phyloP scores from a whole-genome alignment of 2,797 vertebrate species.

The Sebastes miniatus region DNA sequence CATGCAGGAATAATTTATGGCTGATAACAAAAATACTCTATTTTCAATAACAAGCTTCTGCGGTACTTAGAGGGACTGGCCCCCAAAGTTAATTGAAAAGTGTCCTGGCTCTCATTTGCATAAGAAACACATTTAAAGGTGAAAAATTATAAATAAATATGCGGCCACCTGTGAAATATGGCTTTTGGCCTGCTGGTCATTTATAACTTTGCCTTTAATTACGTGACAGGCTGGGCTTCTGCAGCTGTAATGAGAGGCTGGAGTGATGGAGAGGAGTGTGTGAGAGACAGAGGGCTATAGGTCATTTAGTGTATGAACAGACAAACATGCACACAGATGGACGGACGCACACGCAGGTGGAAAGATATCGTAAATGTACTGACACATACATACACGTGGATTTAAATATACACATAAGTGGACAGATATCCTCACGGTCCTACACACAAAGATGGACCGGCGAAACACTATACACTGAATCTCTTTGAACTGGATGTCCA shows the following conservation, averaged over 20 bases:
- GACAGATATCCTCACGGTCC: neutral
- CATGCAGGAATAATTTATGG: conserved; percentile 71
- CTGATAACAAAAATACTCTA: conserved; percentile 73
- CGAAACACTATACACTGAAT: neutral
- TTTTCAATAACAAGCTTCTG: conserved; percentile 75
- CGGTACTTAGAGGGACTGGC: conserved; percentile 70
- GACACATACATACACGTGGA: neutral
- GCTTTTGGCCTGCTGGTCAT: conserved; percentile 82
- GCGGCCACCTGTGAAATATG: conserved; percentile 82
- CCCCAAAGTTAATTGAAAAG: conserved; percentile 84
- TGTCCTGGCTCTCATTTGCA: conserved; percentile 82
- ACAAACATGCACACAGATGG: conserved; percentile 54
- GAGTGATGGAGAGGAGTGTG: conserved; percentile 79
- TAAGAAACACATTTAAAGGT: conserved; percentile 84
- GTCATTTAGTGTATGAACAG: conserved; percentile 68
- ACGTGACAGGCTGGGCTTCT: conserved; percentile 79
- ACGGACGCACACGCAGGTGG: conserved; percentile 11
- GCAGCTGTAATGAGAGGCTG: conserved; percentile 79
- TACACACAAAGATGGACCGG: neutral
- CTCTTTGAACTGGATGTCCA: neutral
- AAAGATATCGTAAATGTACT: neutral
- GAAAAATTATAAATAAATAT: conserved; percentile 85
- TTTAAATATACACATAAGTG: neutral
- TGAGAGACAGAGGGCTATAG: conserved; percentile 71
- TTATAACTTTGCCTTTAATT: conserved; percentile 86